A percentile compares a stretch with the other conserved stretches of the same genome.
Conservation (phyloP, 2,888 invertebrate species). For the Apeira syringaria region DNA sequence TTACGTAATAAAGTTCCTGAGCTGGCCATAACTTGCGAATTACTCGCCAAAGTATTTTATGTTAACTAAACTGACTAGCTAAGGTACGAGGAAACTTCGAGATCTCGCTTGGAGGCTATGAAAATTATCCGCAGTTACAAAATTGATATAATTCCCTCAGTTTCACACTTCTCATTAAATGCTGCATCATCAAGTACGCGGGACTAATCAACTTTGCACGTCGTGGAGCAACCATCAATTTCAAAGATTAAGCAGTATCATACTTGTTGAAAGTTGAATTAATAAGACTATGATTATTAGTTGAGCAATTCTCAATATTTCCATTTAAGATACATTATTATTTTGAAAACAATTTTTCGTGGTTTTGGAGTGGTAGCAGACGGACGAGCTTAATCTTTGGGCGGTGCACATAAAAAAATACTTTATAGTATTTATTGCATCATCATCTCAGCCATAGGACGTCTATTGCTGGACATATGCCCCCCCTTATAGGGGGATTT, state of each 20-base stretch:
- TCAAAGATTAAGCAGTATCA: background rate
- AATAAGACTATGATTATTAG: too few species aligned
- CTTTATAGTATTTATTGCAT: too few species aligned
- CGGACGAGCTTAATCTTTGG: too few species aligned
- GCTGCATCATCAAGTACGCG: conserved; percentile 1
- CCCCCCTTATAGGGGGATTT: too few species aligned
- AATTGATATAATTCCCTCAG: conserved; percentile 8
- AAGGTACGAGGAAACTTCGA: background rate
- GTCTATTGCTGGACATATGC: too few species aligned
- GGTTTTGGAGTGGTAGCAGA: too few species aligned
- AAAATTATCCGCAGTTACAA: conserved; percentile 5
- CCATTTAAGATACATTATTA: too few species aligned
- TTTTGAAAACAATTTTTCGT: too few species aligned
- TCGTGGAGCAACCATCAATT: background rate
- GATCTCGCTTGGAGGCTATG: conserved; percentile 1
- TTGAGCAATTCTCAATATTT: too few species aligned
- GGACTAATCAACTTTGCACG: conserved; percentile 2
- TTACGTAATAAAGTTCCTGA: conserved; percentile 26
- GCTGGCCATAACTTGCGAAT: conserved; percentile 26
- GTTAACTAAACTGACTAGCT: conserved; percentile 16
- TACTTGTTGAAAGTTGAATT: background rate
- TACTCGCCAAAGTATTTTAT: conserved; percentile 24
- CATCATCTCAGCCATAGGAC: too few species aligned
- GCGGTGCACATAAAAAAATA: too few species aligned
- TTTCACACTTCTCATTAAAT: conserved; percentile 3